Conservation (phyloP, 1,140 invertebrate species). For the Batillaria attramentaria region DNA sequence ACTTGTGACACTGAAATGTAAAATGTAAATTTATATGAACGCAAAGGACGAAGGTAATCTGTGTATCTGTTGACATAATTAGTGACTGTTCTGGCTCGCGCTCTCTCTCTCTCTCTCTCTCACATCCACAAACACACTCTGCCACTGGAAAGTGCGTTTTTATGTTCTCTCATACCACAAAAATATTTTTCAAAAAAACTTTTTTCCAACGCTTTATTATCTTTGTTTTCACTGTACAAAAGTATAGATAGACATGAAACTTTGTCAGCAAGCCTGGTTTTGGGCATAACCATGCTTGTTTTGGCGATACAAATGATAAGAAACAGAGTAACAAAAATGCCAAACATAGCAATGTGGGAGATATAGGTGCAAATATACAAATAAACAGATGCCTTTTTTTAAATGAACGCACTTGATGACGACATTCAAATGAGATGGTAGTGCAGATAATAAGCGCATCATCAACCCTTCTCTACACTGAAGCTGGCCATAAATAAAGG, state of each 20-base stretch:
- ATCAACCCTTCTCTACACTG: background rate
- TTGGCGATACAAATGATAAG: slow-evolving; percentile 16
- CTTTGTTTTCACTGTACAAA: slow-evolving; percentile 15
- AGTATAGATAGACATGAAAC: slow-evolving; percentile 19
- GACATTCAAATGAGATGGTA: background rate
- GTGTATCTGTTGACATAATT: background rate
- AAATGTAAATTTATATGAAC: background rate
- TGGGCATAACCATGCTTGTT: slow-evolving; percentile 7
- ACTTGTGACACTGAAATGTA: no score
- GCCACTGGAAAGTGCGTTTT: background rate
- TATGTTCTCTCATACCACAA: background rate
- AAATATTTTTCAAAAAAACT: background rate
- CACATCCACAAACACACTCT: background rate
- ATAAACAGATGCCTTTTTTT: background rate
- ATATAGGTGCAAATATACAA: background rate
- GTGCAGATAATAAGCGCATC: background rate
- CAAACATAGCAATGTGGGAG: background rate
- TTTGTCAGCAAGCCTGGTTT: slow-evolving; percentile 8
- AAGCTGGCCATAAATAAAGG: background rate
- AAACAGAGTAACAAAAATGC: no score
- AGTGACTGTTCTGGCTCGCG: background rate
- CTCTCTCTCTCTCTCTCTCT: background rate
- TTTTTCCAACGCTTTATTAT: slow-evolving; percentile 11
- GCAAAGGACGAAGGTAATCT: background rate
- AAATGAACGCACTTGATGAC: background rate